phyloP scores from a whole-genome alignment of 2,113 vertebrate genomes.

The Colius striatus region DNA sequence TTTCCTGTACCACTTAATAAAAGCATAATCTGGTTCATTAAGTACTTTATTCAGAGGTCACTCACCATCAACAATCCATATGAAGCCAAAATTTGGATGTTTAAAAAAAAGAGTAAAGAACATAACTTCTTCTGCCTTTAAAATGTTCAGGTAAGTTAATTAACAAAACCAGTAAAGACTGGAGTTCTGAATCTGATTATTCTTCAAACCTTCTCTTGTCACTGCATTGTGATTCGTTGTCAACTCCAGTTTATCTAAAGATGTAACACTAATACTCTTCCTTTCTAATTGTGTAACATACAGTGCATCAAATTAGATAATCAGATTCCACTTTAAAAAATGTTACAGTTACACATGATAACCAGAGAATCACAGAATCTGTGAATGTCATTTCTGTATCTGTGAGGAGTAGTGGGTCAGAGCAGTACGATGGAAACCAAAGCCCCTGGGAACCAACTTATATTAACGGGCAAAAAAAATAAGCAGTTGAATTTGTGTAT shows the following conservation, averaged over 20 bases:
- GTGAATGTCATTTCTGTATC: not conserved
- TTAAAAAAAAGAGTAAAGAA: not conserved
- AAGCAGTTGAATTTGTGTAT: not conserved
- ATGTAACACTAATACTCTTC: not conserved
- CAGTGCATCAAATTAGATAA: not conserved
- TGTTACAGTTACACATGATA: fast-evolving
- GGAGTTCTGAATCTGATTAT: conserved; percentile 9
- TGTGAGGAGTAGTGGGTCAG: not conserved
- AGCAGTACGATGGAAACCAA: not conserved
- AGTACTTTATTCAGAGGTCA: not conserved
- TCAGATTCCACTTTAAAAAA: not conserved
- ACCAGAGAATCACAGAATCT: not conserved
- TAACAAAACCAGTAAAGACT: conserved; percentile 29
- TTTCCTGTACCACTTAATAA: not conserved
- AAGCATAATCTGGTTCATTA: not conserved
- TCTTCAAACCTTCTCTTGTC: not conserved
- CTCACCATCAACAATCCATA: not conserved
- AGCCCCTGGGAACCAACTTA: not conserved
- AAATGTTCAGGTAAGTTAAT: conserved; percentile 4
- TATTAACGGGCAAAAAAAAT: not conserved
- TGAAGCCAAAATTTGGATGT: not conserved
- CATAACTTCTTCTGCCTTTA: not conserved
- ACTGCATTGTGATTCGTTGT: not conserved
- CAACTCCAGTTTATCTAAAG: not conserved
- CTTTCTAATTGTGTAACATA: not conserved